Base-by-base conservation (phyloP, 2,888 invertebrate genomes). In the Homarus gammarus region DNA sequence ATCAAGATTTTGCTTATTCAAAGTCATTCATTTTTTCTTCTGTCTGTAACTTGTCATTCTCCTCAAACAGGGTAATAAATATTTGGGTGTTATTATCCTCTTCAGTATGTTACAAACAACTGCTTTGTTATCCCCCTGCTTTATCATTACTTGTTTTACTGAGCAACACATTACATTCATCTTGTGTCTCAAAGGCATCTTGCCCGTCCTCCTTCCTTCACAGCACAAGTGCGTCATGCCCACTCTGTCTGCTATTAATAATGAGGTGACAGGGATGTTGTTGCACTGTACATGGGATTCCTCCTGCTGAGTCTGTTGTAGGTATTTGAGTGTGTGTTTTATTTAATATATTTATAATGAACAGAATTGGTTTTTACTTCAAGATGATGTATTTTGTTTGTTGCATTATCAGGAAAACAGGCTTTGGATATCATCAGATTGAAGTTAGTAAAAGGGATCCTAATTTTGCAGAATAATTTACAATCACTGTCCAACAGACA, bases 231-330 rank as follows among this genome's bases (percentile, higher is more conserved):
- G 44, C 44, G 44, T 75, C 75, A 75, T 49, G 18, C 75, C 75
- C 33, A 38, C 44, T 44, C 49, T 75, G 75, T 75, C 44, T 75
- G 44, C 22, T 36, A 44, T 49, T 75, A 75, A 75, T 75, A 22
- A 75, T 40, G 44, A 75, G 75, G 75, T 75, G 75, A 75, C 75
- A 75, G 27, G 40, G 33, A 44, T 75, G 44, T 44, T 15, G 27
- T 15, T 75, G 18, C 27, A n/a, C 3, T 36, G n/a, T n/a, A 44
- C 27, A 22, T 75, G 75, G 15, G n/a, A 31, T 75, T 44, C 2
- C 31, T 75, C 15, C n/a, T 44, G 44, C n/a, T 22, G 38, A 38
- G 31, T 40, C 22, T 73, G 15, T 22, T 22, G n/a, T 73, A n/a
- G 38, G 18, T 38, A 40, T 36, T 40, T 73, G 36, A n/a, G n/a